Evolutionary conservation across 2,113 vertebrate genomes (phyloP).

Genomic region (Lepus timidus): DNA sequence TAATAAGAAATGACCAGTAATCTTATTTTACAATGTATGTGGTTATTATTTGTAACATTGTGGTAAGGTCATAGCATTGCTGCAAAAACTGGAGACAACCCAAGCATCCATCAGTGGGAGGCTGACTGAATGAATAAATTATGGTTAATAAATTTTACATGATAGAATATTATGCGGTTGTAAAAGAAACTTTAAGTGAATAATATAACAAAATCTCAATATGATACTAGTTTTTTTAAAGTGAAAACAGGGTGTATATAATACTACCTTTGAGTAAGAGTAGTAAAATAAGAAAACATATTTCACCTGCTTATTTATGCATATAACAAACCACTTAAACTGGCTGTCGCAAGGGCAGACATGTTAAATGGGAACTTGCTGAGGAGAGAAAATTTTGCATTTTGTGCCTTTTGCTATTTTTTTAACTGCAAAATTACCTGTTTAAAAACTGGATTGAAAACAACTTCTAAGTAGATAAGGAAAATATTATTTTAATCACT

Average conservation of each 20-base stretch:
- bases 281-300: not conserved
- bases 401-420: not conserved
- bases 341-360: not conserved
- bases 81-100: not conserved
- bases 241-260: not conserved
- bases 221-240: not conserved
- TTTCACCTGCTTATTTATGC: not conserved
- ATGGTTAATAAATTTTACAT: not conserved
- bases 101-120: not conserved
- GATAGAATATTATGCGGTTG: not conserved
- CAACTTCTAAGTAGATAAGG: not conserved
- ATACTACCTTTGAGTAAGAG: not conserved
- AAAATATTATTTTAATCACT: slow-evolving; percentile 7
- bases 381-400: not conserved
- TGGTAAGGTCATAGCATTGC: too few relatives aligned
- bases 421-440: not conserved
- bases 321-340: not conserved
- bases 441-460: not conserved
- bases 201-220: not conserved
- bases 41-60: not conserved
- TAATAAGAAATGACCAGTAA: not conserved
- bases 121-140: not conserved
- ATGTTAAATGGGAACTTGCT: not conserved
- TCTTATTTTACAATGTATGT: not conserved
- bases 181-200: not conserved